Evolutionary conservation across 23 tunicate species (phyloP), one percentile per base, ranked within the genome.

Genomic region (Phallusia fumigata): DNA sequence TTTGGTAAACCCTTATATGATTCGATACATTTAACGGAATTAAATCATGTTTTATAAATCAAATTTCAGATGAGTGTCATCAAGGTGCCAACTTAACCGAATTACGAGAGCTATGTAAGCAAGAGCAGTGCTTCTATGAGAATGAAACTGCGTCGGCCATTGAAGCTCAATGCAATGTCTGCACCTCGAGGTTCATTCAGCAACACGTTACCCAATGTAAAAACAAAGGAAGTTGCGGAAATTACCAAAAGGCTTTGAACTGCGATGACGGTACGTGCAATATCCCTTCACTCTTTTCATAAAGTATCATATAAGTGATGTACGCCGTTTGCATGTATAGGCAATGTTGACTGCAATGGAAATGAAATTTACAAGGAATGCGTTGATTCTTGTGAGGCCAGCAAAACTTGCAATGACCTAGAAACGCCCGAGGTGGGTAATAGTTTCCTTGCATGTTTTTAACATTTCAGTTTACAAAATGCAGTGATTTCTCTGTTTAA

Each of bases 1-100:
- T 85, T 85, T 28, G 83, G 88, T 85, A 58, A 85, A 0, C 69
- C 13, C 15, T 58, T 58, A 6, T 2, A 6, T 58, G 11, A 58
- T 21, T 2, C 16, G 26, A 1, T 13, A 6, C 13, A 58, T 6
- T 58, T 40, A 40, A 40, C 5, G 10, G 10, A 3, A 5, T 10
- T 40, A 3, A 10, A 10, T 10, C 10, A 3, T 10, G 5, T 40
- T 40, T 40, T 40, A 40, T 40, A 40, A 40, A 24, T 58, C 13
- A 6, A 16, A 6, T 22, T 24, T 58, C 69, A 58, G 69, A 24
- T 13, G 26, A 22, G 12, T 74, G 78, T 24, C 26, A 24, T 16
- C 26, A 58, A 21, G 69, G 28, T 2, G 26, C 69, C 16, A 24
- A 58, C 26, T 16, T 22, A 58, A 24, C 69, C 3, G 28, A 58